Conservation (phyloP, 2,113 vertebrate genomes). For the Lanius ludovicianus region DNA sequence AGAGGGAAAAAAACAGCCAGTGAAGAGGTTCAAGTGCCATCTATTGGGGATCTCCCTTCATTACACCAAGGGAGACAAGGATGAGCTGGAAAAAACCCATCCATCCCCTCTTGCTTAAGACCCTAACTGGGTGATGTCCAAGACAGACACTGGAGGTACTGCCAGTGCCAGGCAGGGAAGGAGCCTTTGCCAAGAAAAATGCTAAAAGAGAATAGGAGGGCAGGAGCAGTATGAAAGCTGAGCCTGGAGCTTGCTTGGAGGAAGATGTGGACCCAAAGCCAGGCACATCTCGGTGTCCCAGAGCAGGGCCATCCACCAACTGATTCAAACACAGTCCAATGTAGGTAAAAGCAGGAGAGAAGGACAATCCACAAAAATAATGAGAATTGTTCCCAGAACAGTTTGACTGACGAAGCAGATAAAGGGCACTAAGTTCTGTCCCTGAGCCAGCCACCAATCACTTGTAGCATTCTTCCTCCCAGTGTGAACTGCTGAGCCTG, state of each 20-base stretch:
- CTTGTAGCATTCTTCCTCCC: not conserved
- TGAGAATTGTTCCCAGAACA: not conserved
- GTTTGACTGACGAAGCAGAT: not conserved
- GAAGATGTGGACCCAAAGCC: not conserved
- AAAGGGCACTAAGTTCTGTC: not conserved
- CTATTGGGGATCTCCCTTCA: slow-evolving; percentile 30
- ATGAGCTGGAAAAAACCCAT: not conserved
- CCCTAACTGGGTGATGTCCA: not conserved
- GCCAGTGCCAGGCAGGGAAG: not conserved
- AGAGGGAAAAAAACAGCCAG: not conserved
- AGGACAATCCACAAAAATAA: not conserved
- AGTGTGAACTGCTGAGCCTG: not conserved
- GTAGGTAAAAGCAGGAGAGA: not conserved
- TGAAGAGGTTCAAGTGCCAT: slow-evolving; percentile 32
- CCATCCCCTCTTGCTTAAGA: too few species aligned
- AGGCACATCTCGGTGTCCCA: not conserved
- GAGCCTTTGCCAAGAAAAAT: not conserved
- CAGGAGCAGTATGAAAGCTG: not conserved
- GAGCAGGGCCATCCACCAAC: not conserved
- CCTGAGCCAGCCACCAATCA: not conserved
- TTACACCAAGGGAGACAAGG: not conserved
- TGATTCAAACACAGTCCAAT: not conserved
- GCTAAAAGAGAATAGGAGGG: not conserved
- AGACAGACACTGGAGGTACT: not conserved
- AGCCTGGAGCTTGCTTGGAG: not conserved